A percentile compares a stretch with the other conserved stretches of the same genome.
Evolutionary conservation across 2,797 vertebrate species (phyloP).

Genomic region (Sitta carolinensis): DNA sequence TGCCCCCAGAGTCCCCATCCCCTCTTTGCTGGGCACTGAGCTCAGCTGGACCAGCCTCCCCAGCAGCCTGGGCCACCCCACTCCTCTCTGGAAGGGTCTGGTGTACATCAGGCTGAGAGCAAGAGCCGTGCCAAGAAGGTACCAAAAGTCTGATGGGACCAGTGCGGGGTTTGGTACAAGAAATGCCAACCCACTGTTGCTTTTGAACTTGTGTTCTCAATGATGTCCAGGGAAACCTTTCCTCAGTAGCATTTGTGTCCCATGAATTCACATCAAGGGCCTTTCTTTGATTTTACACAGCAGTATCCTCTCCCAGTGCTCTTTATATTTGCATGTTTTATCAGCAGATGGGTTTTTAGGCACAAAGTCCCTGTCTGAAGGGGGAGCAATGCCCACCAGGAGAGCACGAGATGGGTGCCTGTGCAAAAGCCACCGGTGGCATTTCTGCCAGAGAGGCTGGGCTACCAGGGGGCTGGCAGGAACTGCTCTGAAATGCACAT

Average conservation of each 20-base stretch:
- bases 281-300: not conserved
- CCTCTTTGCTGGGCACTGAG: not conserved
- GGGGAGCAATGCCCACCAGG: accelerated
- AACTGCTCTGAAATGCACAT: not conserved
- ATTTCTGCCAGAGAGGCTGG: not conserved
- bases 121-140: not conserved
- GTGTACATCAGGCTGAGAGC: not conserved
- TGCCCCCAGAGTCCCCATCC: not conserved
- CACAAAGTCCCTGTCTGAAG: not conserved
- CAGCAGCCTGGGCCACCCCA: accelerated
- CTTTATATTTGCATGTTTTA: not conserved
- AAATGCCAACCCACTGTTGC: not conserved
- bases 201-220: not conserved
- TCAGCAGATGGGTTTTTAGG: not conserved
- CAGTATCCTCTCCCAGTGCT: not conserved
- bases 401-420: accelerated
- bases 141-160: not conserved
- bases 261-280: not conserved
- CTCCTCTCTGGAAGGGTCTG: accelerated
- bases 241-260: not conserved
- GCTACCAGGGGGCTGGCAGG: not conserved
- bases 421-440: not conserved
- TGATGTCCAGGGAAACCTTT: not conserved
- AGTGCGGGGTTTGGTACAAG: not conserved
- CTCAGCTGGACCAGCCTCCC: not conserved